Conservation (phyloP, 2,797 vertebrate species). For the Iguana delicatissima region DNA sequence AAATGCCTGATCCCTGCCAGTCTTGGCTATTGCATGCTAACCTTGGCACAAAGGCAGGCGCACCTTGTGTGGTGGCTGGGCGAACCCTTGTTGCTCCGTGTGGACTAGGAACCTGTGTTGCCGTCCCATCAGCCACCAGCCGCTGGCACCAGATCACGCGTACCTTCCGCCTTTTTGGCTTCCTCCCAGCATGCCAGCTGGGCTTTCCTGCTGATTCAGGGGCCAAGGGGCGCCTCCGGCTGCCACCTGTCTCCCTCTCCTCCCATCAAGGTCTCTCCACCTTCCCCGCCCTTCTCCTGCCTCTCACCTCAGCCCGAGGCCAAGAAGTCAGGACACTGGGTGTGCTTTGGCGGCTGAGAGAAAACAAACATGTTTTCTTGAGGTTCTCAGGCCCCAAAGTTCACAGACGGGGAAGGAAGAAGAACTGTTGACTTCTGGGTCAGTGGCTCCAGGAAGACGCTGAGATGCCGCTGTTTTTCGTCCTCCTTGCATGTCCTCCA, state of each 20-base stretch:
- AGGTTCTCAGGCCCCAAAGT: background rate
- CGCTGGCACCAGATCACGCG: background rate
- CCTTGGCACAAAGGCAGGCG: too few relatives aligned
- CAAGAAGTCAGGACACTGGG: background rate
- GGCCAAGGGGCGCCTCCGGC: constrained; percentile 1
- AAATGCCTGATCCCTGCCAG: too few relatives aligned
- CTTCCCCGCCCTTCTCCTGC: background rate
- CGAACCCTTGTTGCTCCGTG: background rate
- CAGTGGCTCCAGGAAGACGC: background rate
- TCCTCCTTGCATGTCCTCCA: background rate
- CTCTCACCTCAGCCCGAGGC: background rate
- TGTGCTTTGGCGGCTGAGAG: background rate
- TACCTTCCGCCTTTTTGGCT: background rate
- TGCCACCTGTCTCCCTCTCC: background rate
- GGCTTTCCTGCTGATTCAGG: constrained; percentile 12
- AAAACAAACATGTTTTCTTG: background rate
- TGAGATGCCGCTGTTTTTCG: background rate
- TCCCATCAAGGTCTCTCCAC: background rate
- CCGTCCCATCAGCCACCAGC: background rate
- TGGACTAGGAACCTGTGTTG: background rate
- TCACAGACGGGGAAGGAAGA: background rate
- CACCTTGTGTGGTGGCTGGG: too few relatives aligned
- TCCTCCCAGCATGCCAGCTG: background rate
- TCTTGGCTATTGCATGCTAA: too few relatives aligned
- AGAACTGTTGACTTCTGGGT: background rate